Evolutionary conservation across 2,113 vertebrate genomes (phyloP).

Genomic region (Sinocyclocheilus anshuiensis): DNA sequence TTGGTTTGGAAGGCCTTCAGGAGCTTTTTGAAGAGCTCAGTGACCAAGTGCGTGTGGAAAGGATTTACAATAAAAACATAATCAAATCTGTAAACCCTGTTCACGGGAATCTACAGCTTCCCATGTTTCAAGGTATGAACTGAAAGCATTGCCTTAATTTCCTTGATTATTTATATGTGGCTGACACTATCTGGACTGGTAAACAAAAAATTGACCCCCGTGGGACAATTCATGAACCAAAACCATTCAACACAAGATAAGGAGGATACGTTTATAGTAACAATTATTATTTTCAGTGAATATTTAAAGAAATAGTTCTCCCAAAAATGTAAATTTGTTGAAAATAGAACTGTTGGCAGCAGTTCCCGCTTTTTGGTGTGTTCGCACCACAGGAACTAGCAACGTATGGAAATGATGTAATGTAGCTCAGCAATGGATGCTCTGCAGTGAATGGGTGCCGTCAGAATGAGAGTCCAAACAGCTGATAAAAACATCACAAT

Average conservation of each 20-base stretch:
- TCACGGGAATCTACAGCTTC: too few relatives aligned
- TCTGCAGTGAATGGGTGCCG: neutral
- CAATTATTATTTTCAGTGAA: too few relatives aligned
- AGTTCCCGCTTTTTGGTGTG: too few relatives aligned
- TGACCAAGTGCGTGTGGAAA: slow-evolving; percentile 37
- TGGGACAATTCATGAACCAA: too few relatives aligned
- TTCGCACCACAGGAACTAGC: too few relatives aligned
- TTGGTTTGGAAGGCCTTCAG: slow-evolving; percentile 47
- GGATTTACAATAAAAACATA: slow-evolving; percentile 43
- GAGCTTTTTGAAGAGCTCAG: slow-evolving; percentile 42
- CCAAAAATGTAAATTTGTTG: too few relatives aligned
- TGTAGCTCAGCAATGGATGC: too few relatives aligned
- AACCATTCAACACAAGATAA: neutral
- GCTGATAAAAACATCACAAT: too few relatives aligned
- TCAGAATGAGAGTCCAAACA: too few relatives aligned
- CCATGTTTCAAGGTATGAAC: neutral
- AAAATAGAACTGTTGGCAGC: too few relatives aligned
- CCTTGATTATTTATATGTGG: neutral
- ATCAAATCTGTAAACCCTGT: slow-evolving; percentile 1
- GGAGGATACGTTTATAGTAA: neutral
- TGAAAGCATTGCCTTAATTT: neutral
- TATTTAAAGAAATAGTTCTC: neutral
- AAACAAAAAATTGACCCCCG: neutral
- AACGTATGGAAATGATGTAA: too few relatives aligned
- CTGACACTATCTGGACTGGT: neutral